phyloP scores from a whole-genome alignment of 2,888 invertebrate genomes.

The Gasteruption jaculator region DNA sequence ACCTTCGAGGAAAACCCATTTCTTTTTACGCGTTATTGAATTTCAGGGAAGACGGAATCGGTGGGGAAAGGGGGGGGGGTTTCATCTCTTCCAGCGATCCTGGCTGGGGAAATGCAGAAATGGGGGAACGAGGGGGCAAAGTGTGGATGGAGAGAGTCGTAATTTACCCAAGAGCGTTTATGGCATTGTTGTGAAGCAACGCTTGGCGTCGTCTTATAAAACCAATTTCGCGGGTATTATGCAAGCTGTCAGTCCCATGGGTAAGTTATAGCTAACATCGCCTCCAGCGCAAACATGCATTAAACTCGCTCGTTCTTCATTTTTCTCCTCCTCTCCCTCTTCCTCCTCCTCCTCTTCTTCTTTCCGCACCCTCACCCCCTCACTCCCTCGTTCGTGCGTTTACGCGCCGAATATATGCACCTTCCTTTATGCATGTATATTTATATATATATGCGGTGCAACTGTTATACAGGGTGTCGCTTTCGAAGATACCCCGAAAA shows the following conservation, averaged over 20 bases:
- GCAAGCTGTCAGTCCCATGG: conserved; percentile 48
- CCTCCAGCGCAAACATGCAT: conserved; percentile 40
- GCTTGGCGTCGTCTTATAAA: conserved; percentile 47
- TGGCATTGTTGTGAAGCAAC: conserved; percentile 47
- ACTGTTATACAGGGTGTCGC: no score
- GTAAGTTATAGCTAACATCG: conserved; percentile 45
- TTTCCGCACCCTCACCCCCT: conserved; percentile 8
- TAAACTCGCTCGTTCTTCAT: conserved; percentile 21
- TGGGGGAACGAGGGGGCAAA: no score
- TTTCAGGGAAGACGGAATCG: no score
- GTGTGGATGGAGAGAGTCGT: no score
- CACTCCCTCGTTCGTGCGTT: conserved; percentile 15
- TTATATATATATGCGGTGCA: no score
- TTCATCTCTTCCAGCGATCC: no score
- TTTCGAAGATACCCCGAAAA: no score
- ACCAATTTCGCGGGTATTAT: conserved; percentile 51
- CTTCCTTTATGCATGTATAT: no score
- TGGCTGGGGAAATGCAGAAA: no score
- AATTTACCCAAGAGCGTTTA: conserved; percentile 47
- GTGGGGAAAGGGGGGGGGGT: no score
- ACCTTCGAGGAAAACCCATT: no score
- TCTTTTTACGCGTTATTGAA: no score
- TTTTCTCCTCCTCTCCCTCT: not conserved
- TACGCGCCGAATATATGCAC: conserved; percentile 21
- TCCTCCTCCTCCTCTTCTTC: conserved; percentile 17